These are phyloP conservation scores for Enteromius radiatus DNA, from an alignment of 2,797 vertebrate genomes.

Conservation along the genomic window DNA sequence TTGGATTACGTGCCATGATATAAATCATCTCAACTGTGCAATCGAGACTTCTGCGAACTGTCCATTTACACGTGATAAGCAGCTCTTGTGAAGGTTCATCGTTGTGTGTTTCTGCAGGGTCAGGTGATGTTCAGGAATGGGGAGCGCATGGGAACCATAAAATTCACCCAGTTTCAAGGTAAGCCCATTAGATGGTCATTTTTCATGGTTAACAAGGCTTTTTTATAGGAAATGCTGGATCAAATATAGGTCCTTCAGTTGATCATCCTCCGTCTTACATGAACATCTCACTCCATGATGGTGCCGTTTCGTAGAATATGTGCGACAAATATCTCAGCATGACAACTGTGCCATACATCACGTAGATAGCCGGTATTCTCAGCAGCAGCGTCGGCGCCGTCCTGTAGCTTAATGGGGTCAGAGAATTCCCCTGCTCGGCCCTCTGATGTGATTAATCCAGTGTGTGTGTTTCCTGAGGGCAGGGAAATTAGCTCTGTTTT, in stretches of 20 bases:
- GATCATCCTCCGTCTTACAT: background rate
- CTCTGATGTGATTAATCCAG: slow-evolving; percentile 53
- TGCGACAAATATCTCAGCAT: background rate
- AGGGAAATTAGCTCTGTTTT: slow-evolving; percentile 70
- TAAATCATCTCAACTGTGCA: slow-evolving; percentile 33
- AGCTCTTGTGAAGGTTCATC: slow-evolving; percentile 21
- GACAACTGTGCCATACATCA: slow-evolving; percentile 17
- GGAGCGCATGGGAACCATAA: slow-evolving; percentile 98
- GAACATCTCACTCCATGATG: slow-evolving; percentile 2
- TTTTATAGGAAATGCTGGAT: slow-evolving; percentile 32
- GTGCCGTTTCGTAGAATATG: background rate
- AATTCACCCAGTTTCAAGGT: slow-evolving; percentile 99
- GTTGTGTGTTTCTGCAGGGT: slow-evolving; percentile 79
- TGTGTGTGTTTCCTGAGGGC: slow-evolving; percentile 46
- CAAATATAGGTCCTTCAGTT: background rate
- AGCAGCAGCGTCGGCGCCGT: background rate
- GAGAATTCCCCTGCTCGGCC: slow-evolving; percentile 22
- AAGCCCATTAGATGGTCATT: slow-evolving; percentile 58
- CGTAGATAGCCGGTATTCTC: background rate
- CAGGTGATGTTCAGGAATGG: slow-evolving; percentile 99
- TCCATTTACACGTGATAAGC: background rate
- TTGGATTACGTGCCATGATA: background rate
- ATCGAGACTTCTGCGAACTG: slow-evolving; percentile 14
- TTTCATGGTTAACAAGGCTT: slow-evolving; percentile 31
- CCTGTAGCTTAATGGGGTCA: slow-evolving; percentile 52